These are phyloP conservation scores for Himalopsyche kuldschensis DNA, from an alignment of 2,888 invertebrate genomes.

Conservation along the genomic window DNA sequence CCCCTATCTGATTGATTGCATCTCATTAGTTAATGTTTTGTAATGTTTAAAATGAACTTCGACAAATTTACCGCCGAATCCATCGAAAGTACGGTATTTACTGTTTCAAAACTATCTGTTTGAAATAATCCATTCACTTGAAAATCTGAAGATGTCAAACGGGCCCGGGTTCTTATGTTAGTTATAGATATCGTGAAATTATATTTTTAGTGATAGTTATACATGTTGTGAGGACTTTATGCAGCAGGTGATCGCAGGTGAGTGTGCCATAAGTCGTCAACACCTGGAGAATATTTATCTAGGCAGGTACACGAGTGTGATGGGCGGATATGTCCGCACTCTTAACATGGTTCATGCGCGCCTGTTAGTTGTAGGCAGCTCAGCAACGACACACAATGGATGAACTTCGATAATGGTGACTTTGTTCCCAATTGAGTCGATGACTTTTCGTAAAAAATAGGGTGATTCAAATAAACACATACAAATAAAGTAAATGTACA, in stretches of 20 bases:
- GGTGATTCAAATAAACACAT: not conserved
- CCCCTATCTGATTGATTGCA: too few relatives aligned
- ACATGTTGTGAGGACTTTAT: not conserved
- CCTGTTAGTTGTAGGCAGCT: conserved; percentile 12
- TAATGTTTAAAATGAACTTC: too few relatives aligned
- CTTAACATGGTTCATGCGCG: conserved; percentile 1
- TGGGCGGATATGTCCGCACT: conserved; percentile 16
- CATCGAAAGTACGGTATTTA: too few relatives aligned
- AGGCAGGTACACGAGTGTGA: not conserved
- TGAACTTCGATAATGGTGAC: conserved; percentile 16
- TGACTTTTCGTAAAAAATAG: not conserved
- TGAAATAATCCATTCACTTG: too few relatives aligned
- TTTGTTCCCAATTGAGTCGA: conserved; percentile 13
- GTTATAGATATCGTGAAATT: too few relatives aligned
- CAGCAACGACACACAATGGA: conserved; percentile 14
- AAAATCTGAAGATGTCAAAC: too few relatives aligned
- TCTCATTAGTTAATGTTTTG: too few relatives aligned
- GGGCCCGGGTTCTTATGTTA: too few relatives aligned
- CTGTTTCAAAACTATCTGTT: too few relatives aligned
- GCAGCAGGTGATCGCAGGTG: not conserved
- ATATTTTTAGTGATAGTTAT: too few relatives aligned
- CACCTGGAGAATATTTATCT: conserved; percentile 18
- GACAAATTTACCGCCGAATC: too few relatives aligned
- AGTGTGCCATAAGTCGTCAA: not conserved
- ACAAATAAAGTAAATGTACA: too few relatives aligned